A percentile compares a stretch with the other conserved stretches of the same genome.
Conservation (phyloP, 2,797 vertebrate species). For the Jordanella pulchra region DNA sequence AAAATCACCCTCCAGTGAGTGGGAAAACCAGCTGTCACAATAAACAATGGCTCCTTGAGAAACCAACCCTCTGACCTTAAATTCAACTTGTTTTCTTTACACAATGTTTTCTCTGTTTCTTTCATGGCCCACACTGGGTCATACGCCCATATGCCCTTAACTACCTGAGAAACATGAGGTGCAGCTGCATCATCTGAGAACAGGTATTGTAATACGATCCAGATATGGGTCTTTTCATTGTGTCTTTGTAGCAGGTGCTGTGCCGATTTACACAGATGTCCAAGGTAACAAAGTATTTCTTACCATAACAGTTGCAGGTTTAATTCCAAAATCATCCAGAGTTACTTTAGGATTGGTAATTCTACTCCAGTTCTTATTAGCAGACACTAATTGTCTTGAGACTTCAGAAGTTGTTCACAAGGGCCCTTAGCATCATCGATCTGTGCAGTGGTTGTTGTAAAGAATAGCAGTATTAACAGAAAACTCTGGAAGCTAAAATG, state of each 20-base stretch:
- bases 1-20: slow-evolving; percentile 12
- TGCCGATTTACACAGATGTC: slow-evolving; percentile 33
- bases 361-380: no score
- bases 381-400: no score
- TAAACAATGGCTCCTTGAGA: slow-evolving; percentile 42
- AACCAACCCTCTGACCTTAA: slow-evolving; percentile 40
- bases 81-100: slow-evolving; percentile 38
- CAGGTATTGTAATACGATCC: slow-evolving; percentile 63
- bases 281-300: neutral
- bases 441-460: no score
- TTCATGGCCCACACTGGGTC: slow-evolving; percentile 47
- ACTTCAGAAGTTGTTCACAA: no score
- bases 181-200: slow-evolving; percentile 46
- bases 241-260: slow-evolving; percentile 6
- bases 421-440: no score
- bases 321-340: neutral
- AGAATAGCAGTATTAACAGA: no score
- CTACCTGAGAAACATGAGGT: slow-evolving; percentile 54
- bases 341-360: no score
- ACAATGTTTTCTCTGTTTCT: slow-evolving; percentile 66
- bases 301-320: neutral
- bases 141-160: slow-evolving; percentile 27
- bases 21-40: slow-evolving; percentile 34
- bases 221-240: slow-evolving; percentile 31
- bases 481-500: no score